A percentile compares a stretch with the other conserved stretches of the same genome.
These are phyloP conservation scores for Atta colombica DNA, from an alignment of 1,140 invertebrate genomes.

Conservation along the genomic window DNA sequence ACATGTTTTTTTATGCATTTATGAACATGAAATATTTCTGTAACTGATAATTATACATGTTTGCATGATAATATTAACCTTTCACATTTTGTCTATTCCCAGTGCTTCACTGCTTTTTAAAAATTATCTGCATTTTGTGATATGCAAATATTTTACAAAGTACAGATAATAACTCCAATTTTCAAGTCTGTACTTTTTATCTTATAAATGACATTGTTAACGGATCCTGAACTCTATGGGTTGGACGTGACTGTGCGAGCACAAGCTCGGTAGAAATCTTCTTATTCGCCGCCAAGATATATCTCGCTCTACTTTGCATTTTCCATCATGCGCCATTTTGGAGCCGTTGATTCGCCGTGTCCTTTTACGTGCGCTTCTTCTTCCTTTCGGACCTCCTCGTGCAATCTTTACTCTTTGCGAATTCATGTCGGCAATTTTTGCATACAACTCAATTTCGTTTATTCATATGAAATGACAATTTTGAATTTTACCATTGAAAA, in stretches of 20 bases:
- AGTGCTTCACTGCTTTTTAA: background rate
- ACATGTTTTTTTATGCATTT: background rate
- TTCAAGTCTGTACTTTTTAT: slow-evolving; percentile 31
- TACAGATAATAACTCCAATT: slow-evolving; percentile 16
- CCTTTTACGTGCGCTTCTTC: slow-evolving; percentile 37
- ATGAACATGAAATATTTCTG: background rate
- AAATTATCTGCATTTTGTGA: background rate
- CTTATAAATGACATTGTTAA: slow-evolving; percentile 60
- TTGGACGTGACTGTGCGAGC: slow-evolving; percentile 61
- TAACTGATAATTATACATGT: background rate
- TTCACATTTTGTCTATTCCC: background rate
- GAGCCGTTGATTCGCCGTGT: slow-evolving; percentile 25
- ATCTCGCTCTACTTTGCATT: slow-evolving; percentile 69
- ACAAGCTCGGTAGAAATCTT: slow-evolving; percentile 56
- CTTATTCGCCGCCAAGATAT: slow-evolving; percentile 55
- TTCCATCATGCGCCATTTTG: slow-evolving; percentile 57
- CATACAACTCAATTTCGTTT: slow-evolving; percentile 54
- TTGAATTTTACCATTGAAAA: background rate
- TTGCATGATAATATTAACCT: background rate
- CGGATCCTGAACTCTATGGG: slow-evolving; percentile 52
- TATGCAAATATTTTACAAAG: background rate
- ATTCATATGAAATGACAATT: slow-evolving; percentile 16
- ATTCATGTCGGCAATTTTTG: slow-evolving; percentile 41
- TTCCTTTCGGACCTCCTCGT: slow-evolving; percentile 18
- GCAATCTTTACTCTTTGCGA: slow-evolving; percentile 43